Evolutionary conservation across 2,113 vertebrate species (phyloP).

Genomic region (Pygoscelis antarcticus): DNA sequence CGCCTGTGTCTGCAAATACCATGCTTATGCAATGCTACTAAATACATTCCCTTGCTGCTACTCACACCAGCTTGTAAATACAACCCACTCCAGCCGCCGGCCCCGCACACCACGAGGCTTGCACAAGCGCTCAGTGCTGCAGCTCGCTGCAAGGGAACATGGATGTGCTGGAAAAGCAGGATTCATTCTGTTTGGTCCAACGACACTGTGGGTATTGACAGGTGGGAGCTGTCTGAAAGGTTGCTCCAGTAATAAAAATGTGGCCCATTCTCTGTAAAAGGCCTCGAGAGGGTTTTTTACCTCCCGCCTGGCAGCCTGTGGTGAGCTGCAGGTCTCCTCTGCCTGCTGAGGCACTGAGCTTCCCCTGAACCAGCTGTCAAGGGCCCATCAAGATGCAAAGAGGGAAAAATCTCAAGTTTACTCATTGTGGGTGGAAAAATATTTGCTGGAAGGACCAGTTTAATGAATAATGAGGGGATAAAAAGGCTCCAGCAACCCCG

Average conservation of each 20-base stretch:
- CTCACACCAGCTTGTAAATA: neutral
- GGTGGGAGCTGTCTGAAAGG: neutral
- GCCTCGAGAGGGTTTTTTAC: neutral
- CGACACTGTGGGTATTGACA: rapidly evolving
- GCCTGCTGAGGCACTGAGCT: neutral
- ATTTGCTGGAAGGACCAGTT: neutral
- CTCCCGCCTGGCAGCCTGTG: neutral
- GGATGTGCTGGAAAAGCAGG: neutral
- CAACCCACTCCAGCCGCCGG: neutral
- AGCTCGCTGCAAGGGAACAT: rapidly evolving
- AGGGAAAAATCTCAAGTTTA: neutral
- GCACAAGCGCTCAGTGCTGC: rapidly evolving
- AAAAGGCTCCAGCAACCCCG: neutral
- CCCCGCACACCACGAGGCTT: rapidly evolving
- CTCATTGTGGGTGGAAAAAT: neutral
- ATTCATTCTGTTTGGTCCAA: rapidly evolving
- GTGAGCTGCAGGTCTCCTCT: neutral
- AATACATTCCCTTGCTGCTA: neutral
- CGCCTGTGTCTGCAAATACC: constrained; percentile 15
- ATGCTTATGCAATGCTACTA: constrained; percentile 18
- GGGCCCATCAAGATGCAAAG: neutral
- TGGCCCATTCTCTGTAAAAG: neutral
- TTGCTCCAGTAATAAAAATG: neutral
- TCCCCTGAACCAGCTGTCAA: neutral
- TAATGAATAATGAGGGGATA: neutral